Evolutionary conservation across 2,888 invertebrate genomes (phyloP), one percentile per base, ranked within the genome.

Genomic region (Drosophila aldrichi): DNA sequence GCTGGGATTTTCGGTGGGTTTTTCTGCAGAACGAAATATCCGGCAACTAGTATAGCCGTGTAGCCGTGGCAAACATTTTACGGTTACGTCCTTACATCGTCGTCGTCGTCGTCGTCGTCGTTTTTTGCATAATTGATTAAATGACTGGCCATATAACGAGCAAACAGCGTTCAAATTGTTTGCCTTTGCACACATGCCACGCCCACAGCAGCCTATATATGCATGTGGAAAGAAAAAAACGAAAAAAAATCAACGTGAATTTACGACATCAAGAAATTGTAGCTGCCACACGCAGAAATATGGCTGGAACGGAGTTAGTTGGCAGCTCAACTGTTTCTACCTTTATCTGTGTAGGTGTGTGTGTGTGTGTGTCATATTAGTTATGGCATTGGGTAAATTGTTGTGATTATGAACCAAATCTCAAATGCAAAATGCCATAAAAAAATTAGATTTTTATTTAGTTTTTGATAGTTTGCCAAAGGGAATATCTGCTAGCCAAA

Each of bases 101-200:
- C 32, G 32, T 46, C 46, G n/a, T 20, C 43, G 20, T 46, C 87
- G 77, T 76, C 70, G 82, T 74, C 82, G 82, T 89, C 73, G 79
- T 80, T 90, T 89, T 85, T 88, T 90, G 90, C 90, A 91, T 91
- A 91, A 91, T 91, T 91, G 92, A 91, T 91, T 91, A 91, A 91
- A 91, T 91, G 90, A 81, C 83, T 82, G 90, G 82, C 85, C 81
- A 89, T 90, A 90, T 90, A 86, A 65, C 79, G 74, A 63, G 62
- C 69, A 69, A 66, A 69, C 66, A 67, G 67, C 81, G 77, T 58
- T 79, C 77, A 79, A 79, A 80, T 70, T 79, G 81, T 65, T 71
- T 68, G 81, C 77, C 58, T 22, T 18, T 71, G 63, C 63, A 29
- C 36, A n/a, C 56, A 46, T 56, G 44, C 41, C 51, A 57, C 56